Evolutionary conservation across 1,140 invertebrate species (phyloP).

Genomic region (Bilobella aurantiaca): DNA sequence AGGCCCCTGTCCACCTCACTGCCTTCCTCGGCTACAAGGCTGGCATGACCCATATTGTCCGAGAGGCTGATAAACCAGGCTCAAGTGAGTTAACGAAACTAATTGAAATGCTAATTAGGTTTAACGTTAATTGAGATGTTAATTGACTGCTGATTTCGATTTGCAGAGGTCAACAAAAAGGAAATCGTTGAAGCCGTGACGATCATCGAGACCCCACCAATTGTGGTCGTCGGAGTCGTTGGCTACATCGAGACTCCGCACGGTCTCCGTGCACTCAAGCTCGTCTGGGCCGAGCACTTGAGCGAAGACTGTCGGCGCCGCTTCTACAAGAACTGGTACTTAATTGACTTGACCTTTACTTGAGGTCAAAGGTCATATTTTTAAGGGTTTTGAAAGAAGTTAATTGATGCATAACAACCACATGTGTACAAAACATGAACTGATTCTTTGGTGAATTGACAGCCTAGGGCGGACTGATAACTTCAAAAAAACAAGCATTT

Average conservation of each 20-base stretch:
- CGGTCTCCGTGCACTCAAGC: conserved; percentile 85
- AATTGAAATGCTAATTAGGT: no score
- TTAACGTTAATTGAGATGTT: conserved; percentile 13
- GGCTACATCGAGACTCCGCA: conserved; percentile 98
- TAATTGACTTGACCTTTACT: no score
- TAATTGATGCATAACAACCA: conserved; percentile 22
- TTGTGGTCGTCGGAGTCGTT: conserved; percentile 93
- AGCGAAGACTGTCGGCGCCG: conserved; percentile 94
- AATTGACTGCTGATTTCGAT: conserved; percentile 23
- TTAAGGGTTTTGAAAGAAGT: neutral
- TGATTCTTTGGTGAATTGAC: conserved; percentile 24
- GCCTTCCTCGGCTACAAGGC: conserved; percentile 98
- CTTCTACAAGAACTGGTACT: conserved; percentile 99
- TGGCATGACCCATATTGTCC: conserved; percentile 98
- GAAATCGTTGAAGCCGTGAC: conserved; percentile 99
- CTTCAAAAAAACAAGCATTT: no score
- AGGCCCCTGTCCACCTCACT: conserved; percentile 94
- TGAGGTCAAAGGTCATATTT: no score
- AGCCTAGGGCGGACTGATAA: conserved; percentile 27
- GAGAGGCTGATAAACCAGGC: conserved; percentile 96
- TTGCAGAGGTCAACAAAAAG: conserved; percentile 96
- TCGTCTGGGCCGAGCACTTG: conserved; percentile 97
- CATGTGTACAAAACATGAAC: conserved; percentile 19
- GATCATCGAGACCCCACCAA: conserved; percentile 94
- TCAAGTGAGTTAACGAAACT: conserved; percentile 96